Conservation (phyloP, 2,888 invertebrate genomes). For the Drosophila cognata region DNA sequence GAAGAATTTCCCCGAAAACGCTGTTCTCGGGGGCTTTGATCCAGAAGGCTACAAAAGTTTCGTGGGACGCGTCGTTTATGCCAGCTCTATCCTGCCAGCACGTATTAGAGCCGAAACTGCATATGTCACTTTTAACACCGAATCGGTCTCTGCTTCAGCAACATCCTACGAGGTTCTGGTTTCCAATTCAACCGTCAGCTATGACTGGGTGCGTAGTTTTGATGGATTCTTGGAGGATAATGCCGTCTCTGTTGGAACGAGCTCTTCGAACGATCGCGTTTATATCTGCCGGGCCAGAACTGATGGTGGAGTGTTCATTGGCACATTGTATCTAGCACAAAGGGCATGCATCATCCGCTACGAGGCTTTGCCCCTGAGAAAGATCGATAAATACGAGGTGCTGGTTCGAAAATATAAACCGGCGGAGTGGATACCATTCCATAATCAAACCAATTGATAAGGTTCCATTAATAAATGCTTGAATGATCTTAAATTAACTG, state of each 20-base stretch:
- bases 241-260: constrained; percentile 54
- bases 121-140: too few relatives aligned
- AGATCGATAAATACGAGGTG: constrained; percentile 52
- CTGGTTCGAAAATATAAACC: constrained; percentile 24
- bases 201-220: constrained; percentile 52
- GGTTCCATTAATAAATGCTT: too few relatives aligned
- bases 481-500: too few relatives aligned
- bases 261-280: constrained; percentile 38
- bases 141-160: too few relatives aligned
- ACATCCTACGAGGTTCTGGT: constrained; percentile 38
- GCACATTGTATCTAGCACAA: constrained; percentile 36
- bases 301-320: constrained; percentile 43
- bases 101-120: too few relatives aligned
- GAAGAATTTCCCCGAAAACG: too few relatives aligned
- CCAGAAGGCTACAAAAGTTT: too few relatives aligned
- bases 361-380: constrained; percentile 36
- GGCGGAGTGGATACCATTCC: neutral
- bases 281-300: constrained; percentile 46
- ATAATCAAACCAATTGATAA: neutral
- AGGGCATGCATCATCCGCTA: constrained; percentile 45
- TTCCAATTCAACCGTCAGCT: constrained; percentile 30
- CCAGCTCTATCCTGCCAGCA: too few relatives aligned
- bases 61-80: too few relatives aligned
- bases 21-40: too few relatives aligned
- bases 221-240: constrained; percentile 50